These are phyloP conservation scores for Enteromius anoplus DNA, from an alignment of 2,797 vertebrate species.

Conservation along the genomic window DNA sequence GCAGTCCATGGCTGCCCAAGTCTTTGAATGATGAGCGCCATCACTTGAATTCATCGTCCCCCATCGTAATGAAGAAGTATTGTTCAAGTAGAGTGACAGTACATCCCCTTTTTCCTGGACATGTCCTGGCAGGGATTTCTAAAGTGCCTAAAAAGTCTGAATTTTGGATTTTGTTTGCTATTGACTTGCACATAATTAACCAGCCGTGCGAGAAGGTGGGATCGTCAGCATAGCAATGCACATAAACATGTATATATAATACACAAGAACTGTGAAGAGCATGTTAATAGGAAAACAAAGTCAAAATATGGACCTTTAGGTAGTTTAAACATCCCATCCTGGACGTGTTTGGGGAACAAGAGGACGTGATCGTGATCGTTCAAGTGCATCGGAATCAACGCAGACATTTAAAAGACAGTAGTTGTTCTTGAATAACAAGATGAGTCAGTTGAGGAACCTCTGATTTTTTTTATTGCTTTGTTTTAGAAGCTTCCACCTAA, in stretches of 20 bases:
- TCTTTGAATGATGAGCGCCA: not conserved
- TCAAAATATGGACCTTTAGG: not conserved
- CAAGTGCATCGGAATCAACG: constrained; percentile 1
- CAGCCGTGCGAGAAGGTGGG: not conserved
- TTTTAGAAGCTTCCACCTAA: not conserved
- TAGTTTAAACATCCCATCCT: not conserved
- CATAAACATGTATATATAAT: not conserved
- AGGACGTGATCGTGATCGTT: not conserved
- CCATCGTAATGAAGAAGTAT: not conserved
- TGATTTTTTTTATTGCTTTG: not conserved
- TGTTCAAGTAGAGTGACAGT: not conserved
- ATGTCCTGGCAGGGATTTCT: not conserved
- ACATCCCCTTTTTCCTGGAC: not conserved
- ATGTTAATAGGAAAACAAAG: not conserved
- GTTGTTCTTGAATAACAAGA: constrained; percentile 5
- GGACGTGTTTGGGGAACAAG: not conserved
- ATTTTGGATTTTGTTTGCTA: not conserved
- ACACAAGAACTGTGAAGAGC: not conserved
- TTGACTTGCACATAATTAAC: not conserved
- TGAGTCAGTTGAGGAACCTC: not conserved
- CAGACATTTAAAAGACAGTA: not conserved
- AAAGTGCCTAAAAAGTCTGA: not conserved
- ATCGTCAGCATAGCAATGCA: not conserved
- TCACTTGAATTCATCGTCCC: not conserved
- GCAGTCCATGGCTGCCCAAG: constrained; percentile 11